Evolutionary conservation across 2,888 invertebrate species (phyloP).

Genomic region (Megaustenia siamemsis): DNA sequence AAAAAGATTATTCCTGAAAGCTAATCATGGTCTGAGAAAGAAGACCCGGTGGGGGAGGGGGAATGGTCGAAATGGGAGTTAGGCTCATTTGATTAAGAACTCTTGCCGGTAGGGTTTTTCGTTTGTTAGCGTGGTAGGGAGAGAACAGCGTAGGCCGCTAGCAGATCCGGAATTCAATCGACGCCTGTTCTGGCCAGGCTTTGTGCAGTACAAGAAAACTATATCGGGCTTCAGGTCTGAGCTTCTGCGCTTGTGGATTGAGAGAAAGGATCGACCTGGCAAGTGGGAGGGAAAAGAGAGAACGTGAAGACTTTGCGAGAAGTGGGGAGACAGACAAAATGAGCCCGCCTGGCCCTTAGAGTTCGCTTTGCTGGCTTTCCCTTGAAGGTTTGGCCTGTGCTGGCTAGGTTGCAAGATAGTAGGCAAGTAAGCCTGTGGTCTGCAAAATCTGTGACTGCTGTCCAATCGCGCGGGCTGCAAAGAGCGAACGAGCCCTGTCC

Average conservation of each 20-base stretch:
- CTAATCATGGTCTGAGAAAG: no score
- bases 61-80: no score
- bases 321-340: slow-evolving; percentile 2
- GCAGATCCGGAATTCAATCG: background rate
- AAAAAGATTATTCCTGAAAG: no score
- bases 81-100: no score
- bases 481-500: background rate
- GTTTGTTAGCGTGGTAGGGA: background rate
- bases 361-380: slow-evolving; percentile 22
- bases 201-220: slow-evolving; percentile 4
- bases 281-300: background rate
- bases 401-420: no score
- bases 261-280: slow-evolving; percentile 20
- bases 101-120: no score
- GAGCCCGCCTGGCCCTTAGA: slow-evolving; percentile 12
- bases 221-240: background rate
- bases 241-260: slow-evolving; percentile 9
- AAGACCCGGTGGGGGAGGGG: no score
- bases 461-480: slow-evolving; percentile 12
- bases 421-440: background rate
- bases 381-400: slow-evolving; percentile 24
- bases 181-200: background rate
- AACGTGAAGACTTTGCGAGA: background rate
- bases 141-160: background rate
- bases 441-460: background rate